These are phyloP conservation scores for Leptinotarsa defecta DNA, from an alignment of 1,140 invertebrate species.

Conservation along the genomic window DNA sequence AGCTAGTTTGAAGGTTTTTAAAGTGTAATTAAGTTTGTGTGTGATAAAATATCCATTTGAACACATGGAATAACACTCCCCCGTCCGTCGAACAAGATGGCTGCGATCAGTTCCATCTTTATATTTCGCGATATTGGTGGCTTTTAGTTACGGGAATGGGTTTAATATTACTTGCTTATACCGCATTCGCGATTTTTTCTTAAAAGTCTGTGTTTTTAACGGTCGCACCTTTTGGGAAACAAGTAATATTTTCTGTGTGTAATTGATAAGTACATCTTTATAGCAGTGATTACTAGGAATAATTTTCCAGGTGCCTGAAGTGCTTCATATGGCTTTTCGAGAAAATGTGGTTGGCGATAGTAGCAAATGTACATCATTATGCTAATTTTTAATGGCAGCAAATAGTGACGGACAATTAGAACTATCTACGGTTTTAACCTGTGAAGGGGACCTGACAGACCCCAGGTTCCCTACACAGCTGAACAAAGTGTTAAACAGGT, in stretches of 20 bases:
- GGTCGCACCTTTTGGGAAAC: not conserved
- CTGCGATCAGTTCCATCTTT: constrained; percentile 54
- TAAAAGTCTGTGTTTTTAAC: not conserved
- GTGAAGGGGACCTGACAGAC: constrained; percentile 78
- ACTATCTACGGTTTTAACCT: constrained; percentile 71
- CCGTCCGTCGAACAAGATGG: constrained; percentile 56
- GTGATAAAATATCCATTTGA: constrained; percentile 45
- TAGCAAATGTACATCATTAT: constrained; percentile 19
- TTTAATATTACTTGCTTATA: no score
- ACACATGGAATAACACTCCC: constrained; percentile 58
- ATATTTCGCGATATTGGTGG: constrained; percentile 34
- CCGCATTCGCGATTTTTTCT: not conserved
- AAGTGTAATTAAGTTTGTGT: not conserved
- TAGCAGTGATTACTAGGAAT: not conserved
- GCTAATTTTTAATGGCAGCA: constrained; percentile 68
- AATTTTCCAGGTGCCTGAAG: constrained; percentile 23
- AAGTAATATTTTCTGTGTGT: not conserved
- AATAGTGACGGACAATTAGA: constrained; percentile 74
- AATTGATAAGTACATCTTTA: not conserved
- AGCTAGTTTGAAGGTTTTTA: constrained; percentile 10
- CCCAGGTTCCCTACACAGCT: constrained; percentile 74
- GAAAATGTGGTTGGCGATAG: not conserved
- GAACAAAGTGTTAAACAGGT: constrained; percentile 67
- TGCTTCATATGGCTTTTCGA: constrained; percentile 24
- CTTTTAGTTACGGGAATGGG: not conserved